Conservation (phyloP, 2,113 vertebrate genomes). For the Struthidea cinerea region DNA sequence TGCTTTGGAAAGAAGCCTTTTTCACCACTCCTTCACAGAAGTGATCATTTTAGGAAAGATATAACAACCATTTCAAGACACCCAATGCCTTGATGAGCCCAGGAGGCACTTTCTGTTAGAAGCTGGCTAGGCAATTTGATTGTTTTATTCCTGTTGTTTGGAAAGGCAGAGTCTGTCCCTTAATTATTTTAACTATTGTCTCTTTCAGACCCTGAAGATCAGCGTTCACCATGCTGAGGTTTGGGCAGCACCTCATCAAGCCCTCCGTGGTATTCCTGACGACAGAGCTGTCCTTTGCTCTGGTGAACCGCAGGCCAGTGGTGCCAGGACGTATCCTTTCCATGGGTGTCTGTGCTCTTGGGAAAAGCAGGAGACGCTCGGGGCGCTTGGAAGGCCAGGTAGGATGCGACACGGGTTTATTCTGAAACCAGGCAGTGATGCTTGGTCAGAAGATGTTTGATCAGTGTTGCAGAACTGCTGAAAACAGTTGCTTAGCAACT, state of each 20-base stretch:
- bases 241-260: constrained; percentile 85
- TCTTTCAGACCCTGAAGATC: constrained; percentile 34
- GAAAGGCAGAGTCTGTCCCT: background rate
- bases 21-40: background rate
- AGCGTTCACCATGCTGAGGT: constrained; percentile 70
- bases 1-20: background rate
- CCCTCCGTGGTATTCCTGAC: constrained; percentile 80
- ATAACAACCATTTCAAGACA: background rate
- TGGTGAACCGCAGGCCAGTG: constrained; percentile 87
- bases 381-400: constrained; percentile 46
- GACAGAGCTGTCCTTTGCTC: constrained; percentile 83
- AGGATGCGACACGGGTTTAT: constrained; percentile 48
- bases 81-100: background rate
- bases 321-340: constrained; percentile 88
- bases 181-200: background rate
- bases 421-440: constrained; percentile 39
- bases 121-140: background rate
- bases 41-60: background rate
- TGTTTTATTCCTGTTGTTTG: background rate
- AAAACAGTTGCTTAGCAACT: constrained; percentile 83
- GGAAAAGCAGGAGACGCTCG: background rate
- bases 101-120: background rate
- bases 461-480: constrained; percentile 63
- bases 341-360: fast-evolving
- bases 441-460: constrained; percentile 58